phyloP scores from a whole-genome alignment of 2,113 vertebrate genomes.

The Myotis brandtii region DNA sequence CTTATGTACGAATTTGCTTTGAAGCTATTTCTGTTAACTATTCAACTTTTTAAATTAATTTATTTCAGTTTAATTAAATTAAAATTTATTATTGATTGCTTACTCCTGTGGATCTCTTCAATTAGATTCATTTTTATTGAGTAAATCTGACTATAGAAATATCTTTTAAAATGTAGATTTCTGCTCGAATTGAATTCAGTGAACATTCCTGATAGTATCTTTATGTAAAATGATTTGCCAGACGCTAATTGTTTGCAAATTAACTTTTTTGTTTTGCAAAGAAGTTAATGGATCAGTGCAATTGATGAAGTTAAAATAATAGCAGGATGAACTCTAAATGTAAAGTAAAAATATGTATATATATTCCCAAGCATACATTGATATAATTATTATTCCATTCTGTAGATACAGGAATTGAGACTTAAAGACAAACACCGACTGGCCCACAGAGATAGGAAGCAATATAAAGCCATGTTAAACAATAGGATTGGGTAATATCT shows the following conservation, averaged over 20 bases:
- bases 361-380: background rate
- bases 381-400: background rate
- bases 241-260: background rate
- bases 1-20: background rate
- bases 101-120: constrained; percentile 34
- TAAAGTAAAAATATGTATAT: background rate
- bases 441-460: background rate
- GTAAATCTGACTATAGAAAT: constrained; percentile 41
- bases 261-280: background rate
- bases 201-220: constrained; percentile 43
- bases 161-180: constrained; percentile 28
- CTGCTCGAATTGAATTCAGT: constrained; percentile 26
- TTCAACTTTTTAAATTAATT: background rate
- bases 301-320: background rate
- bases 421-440: background rate
- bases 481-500: background rate
- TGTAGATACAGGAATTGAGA: background rate
- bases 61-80: constrained; percentile 5
- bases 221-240: background rate
- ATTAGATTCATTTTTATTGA: constrained; percentile 29
- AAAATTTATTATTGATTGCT: background rate
- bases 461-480: background rate
- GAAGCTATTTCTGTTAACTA: background rate
- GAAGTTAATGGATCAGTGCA: background rate
- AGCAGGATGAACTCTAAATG: background rate